Conservation (phyloP, 2,888 invertebrate genomes). For the Drosophila yooni region DNA sequence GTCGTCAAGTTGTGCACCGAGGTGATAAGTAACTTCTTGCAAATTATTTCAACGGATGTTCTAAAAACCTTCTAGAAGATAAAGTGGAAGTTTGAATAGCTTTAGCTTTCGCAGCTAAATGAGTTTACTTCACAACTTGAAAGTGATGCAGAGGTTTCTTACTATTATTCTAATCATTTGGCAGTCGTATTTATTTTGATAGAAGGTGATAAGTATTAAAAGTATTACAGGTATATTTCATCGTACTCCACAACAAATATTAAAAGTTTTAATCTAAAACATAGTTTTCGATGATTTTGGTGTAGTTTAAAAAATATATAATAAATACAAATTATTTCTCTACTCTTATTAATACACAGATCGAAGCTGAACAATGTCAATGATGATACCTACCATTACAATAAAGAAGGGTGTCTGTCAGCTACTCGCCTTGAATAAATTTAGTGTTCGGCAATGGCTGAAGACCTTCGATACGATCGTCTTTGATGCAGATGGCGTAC, state of each 20-base stretch:
- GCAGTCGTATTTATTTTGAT: background rate
- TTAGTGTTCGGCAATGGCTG: conserved; percentile 53
- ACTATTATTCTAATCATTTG: background rate
- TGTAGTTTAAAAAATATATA: background rate
- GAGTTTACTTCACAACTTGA: background rate
- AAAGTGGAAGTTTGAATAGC: conserved; percentile 2
- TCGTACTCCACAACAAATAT: background rate
- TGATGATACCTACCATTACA: conserved; percentile 11
- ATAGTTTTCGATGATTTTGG: background rate
- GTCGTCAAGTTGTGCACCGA: conserved; percentile 29
- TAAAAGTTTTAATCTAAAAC: background rate
- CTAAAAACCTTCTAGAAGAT: background rate
- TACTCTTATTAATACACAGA: background rate
- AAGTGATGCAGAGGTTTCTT: background rate
- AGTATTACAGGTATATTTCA: background rate
- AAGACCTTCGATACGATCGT: conserved; percentile 56
- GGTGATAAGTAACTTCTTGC: conserved; percentile 32
- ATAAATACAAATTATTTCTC: background rate
- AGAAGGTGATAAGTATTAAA: background rate
- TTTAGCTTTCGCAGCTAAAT: conserved; percentile 23
- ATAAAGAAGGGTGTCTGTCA: conserved; percentile 53
- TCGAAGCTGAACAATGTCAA: conserved; percentile 15
- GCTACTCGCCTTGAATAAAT: conserved; percentile 45
- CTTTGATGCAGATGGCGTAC: conserved; percentile 57
- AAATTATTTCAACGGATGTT: conserved; percentile 30